These are phyloP conservation scores for Neopelma chrysocephalum DNA, from an alignment of 2,797 vertebrate species.

Conservation along the genomic window DNA sequence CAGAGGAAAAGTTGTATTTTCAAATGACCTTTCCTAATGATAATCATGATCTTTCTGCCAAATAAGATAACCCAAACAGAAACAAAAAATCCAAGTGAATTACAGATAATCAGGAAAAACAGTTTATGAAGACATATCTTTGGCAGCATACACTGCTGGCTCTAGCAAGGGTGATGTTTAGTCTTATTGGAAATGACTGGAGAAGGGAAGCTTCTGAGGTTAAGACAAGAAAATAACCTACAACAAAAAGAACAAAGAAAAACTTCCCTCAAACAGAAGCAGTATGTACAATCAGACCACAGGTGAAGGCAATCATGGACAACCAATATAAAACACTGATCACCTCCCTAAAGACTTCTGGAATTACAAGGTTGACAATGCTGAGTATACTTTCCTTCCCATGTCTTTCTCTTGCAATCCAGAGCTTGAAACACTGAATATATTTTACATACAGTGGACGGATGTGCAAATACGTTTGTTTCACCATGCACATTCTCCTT, in stretches of 20 bases:
- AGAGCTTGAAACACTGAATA: background rate
- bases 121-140: background rate
- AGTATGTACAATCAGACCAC: background rate
- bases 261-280: background rate
- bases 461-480: background rate
- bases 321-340: background rate
- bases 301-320: background rate
- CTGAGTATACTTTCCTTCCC: background rate
- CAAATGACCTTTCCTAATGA: background rate
- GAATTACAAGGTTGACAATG: background rate
- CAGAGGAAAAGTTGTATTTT: background rate
- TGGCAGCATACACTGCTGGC: background rate
- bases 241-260: background rate
- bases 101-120: background rate
- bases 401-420: background rate
- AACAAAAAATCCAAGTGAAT: background rate
- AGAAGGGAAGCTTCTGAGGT: background rate
- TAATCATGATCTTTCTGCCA: background rate
- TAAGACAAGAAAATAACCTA: background rate
- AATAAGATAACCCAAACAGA: background rate
- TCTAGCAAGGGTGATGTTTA: background rate
- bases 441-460: background rate
- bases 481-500: background rate
- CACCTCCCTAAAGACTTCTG: background rate
- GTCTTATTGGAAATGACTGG: background rate